phyloP scores from a whole-genome alignment of 2,888 invertebrate species.

The Iphiclides podalirius region DNA sequence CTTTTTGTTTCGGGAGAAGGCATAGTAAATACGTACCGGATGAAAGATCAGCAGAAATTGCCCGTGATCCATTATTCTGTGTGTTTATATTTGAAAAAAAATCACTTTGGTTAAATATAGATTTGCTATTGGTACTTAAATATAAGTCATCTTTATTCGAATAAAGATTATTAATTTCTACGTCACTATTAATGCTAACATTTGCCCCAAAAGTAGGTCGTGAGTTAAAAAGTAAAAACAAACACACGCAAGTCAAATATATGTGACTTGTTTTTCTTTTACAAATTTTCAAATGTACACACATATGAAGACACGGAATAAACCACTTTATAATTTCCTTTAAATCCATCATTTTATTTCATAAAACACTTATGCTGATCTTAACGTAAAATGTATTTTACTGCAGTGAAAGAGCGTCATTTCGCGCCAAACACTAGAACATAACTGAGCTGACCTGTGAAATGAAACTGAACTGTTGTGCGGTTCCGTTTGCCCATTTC shows the following conservation, averaged over 20 bases:
- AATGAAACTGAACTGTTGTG: background rate
- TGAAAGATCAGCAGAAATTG: too few relatives aligned
- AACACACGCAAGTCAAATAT: constrained; percentile 45
- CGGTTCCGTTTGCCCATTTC: constrained; percentile 43
- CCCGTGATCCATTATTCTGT: too few relatives aligned
- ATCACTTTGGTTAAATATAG: constrained; percentile 42
- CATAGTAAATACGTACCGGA: too few relatives aligned
- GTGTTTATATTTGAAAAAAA: too few relatives aligned
- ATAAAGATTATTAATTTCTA: constrained; percentile 32
- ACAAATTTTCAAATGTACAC: constrained; percentile 46
- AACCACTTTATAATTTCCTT: constrained; percentile 75
- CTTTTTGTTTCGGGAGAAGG: too few relatives aligned
- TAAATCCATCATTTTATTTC: constrained; percentile 59
- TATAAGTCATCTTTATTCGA: constrained; percentile 40
- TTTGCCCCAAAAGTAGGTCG: constrained; percentile 45
- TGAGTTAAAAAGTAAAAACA: constrained; percentile 58
- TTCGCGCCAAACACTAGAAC: constrained; percentile 43
- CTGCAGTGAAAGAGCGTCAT: constrained; percentile 40
- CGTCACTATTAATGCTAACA: constrained; percentile 39
- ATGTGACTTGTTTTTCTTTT: constrained; percentile 40
- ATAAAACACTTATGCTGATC: constrained; percentile 25
- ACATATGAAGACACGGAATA: constrained; percentile 68
- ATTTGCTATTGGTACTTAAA: constrained; percentile 30
- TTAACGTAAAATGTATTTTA: constrained; percentile 19
- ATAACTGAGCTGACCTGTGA: constrained; percentile 47